Evolutionary conservation across 1,140 invertebrate genomes (phyloP), one percentile per base, ranked within the genome.

Genomic region (Zaprionus africanus): DNA sequence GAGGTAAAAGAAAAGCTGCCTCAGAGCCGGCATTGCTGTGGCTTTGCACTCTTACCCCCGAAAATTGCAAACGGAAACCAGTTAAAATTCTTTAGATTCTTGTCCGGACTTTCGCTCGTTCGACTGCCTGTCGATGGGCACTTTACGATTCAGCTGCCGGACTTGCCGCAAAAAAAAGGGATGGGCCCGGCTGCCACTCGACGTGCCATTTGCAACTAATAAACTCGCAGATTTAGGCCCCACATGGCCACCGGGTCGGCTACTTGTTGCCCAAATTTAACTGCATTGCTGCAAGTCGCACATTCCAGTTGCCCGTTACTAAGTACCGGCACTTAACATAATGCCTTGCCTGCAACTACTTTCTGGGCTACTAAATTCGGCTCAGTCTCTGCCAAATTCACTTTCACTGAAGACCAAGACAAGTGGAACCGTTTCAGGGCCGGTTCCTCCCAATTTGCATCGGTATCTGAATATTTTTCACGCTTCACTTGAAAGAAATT

Each of bases 221-320:
- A 88, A 88, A 90, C 56, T 76, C 43, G 64, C 65, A 90, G 84
- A 90, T 84, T 84, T 79, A 84, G 71, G 61, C 38, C 60, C 69
- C 56, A 12, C 31, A 56, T 67, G 62, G 63, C 31, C 49, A 26
- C 31, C 49, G 31, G 43, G 76, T 24, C 67, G 56, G 70, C 75
- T 87, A 87, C 85, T 84, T 83, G 67, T 53, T 72, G 63, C 53
- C 49, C 60, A 66, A 31, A 7, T 46, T 38, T 38, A 15, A 38
- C 36, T 43, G 41, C 41, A 46, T 5, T 13, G 36, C 13, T 38
- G 36, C 36, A 38, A 38, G 12, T 38, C 36, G 13, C 36, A 38
- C 58, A 66, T 76, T 51, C 31, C 76, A 79, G 28, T 43, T 56
- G 24, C 22, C 49, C 26, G 19, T 13, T 46, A 49, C 36, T 26